Evolutionary conservation across 2,797 vertebrate species (phyloP), one percentile per base, ranked within the genome.

Genomic region (Calcarius lapponicus): DNA sequence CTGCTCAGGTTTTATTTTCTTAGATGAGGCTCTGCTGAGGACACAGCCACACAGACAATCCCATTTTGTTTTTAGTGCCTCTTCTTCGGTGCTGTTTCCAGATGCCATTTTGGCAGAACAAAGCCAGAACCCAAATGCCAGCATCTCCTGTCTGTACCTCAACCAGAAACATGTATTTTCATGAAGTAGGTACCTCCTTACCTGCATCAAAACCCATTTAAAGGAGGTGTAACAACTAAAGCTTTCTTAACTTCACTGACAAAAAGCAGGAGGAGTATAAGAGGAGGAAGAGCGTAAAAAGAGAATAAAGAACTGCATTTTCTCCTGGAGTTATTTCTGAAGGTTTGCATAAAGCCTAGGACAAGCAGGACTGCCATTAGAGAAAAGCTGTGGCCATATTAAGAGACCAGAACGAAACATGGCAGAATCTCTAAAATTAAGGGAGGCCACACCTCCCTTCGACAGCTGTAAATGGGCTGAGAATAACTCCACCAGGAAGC

Each of bases 401-500:
- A 66, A 86, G 56, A 92, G 62, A 66, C 65, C n/a, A 86, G 73
- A 92, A 78, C 78, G 78, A 95, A 95, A 93, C 58, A 95, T n/a
- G 80, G 88, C 73, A 96, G 96, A 90, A 95, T 87, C 80, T 90
- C 86, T 95, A 70, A 93, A 92, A 93, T 94, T 86, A 86, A 92
- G 86, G 31, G 80, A 88, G 34, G 71, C 90, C 93, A 95, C 96
- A 94, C 93, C 88, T 95, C 90, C 60, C 0, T 78, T 72, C 43
- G 67, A 86, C 93, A 95, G 95, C 94, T 94, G 73, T 50, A 95
- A 69, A 64, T 29, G 42, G 20, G 88, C 92, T 93, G 83, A 86
- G 90, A 95, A 81, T 93, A 93, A 86, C 86, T 95, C 93, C 60
- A 76, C 62, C 13, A 88, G 56, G 82, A 88, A 80, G 70, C 76